Evolutionary conservation across 2,888 invertebrate species (phyloP).

Genomic region (Orthosia incerta): DNA sequence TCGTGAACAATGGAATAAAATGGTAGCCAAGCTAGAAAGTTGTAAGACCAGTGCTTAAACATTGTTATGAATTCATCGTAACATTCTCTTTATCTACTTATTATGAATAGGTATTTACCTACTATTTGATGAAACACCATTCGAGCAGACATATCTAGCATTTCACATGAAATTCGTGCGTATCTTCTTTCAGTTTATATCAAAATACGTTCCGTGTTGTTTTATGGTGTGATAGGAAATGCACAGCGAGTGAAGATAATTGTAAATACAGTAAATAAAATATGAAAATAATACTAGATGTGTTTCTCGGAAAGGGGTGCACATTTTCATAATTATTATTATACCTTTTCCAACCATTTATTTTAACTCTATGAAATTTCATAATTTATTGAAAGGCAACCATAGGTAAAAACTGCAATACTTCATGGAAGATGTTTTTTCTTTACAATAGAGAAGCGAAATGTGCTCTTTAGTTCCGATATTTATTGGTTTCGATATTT

Average conservation of each 20-base stretch:
- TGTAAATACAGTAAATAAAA: neutral
- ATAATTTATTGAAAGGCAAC: no score
- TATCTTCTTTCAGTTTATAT: neutral
- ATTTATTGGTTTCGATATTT: no score
- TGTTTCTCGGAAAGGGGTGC: neutral
- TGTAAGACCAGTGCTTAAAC: conserved; percentile 34
- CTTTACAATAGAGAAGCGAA: no score
- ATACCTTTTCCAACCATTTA: no score
- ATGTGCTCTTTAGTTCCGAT: no score
- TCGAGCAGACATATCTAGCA: conserved; percentile 20
- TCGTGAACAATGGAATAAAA: conserved; percentile 58
- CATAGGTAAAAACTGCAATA: no score
- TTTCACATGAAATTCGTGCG: conserved; percentile 12
- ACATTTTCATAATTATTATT: no score
- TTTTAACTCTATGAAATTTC: no score
- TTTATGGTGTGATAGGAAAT: neutral
- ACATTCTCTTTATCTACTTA: conserved; percentile 48
- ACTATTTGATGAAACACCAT: conserved; percentile 14
- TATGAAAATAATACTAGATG: neutral
- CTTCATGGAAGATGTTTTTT: no score
- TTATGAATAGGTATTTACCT: conserved; percentile 55
- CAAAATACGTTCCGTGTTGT: neutral
- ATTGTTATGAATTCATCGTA: conserved; percentile 61
- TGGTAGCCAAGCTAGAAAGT: conserved; percentile 56
- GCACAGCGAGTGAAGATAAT: neutral